Percentiles rank a stretch among this genome's conserved stretches.
Evolutionary conservation across 2,113 vertebrate genomes (phyloP).

Genomic region (Rynchops niger): DNA sequence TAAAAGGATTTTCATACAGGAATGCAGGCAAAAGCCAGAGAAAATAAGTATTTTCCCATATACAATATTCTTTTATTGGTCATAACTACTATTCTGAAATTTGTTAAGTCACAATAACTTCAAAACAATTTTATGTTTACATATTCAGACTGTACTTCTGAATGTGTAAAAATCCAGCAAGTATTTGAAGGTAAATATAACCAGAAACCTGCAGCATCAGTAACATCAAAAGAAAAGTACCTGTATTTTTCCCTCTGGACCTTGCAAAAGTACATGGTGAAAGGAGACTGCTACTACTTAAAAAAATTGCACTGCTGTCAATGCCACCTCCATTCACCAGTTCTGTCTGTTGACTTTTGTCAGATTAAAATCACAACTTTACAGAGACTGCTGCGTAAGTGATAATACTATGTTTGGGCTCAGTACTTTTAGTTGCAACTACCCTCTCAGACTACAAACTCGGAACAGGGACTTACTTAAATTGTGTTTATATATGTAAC

Average conservation of each 20-base stretch:
- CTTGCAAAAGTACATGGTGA: neutral
- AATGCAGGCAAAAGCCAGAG: neutral
- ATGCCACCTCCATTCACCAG: neutral
- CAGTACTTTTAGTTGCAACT: neutral
- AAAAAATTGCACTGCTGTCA: neutral
- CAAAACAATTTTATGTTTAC: neutral
- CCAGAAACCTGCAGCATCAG: neutral
- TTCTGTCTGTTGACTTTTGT: neutral
- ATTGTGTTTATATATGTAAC: neutral
- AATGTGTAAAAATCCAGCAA: neutral
- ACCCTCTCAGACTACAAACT: neutral
- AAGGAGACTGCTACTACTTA: neutral
- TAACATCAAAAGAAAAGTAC: neutral
- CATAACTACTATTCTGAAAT: neutral
- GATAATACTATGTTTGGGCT: neutral
- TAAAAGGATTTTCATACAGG: neutral
- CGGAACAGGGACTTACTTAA: neutral
- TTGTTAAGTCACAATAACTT: neutral
- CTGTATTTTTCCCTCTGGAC: neutral
- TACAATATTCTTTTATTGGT: neutral
- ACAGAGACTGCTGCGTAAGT: neutral
- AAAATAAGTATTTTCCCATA: neutral
- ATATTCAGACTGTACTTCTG: neutral
- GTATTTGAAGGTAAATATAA: neutral
- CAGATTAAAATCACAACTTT: neutral